These are phyloP conservation scores for Volucella inanis DNA, from an alignment of 2,888 invertebrate species.

Conservation along the genomic window DNA sequence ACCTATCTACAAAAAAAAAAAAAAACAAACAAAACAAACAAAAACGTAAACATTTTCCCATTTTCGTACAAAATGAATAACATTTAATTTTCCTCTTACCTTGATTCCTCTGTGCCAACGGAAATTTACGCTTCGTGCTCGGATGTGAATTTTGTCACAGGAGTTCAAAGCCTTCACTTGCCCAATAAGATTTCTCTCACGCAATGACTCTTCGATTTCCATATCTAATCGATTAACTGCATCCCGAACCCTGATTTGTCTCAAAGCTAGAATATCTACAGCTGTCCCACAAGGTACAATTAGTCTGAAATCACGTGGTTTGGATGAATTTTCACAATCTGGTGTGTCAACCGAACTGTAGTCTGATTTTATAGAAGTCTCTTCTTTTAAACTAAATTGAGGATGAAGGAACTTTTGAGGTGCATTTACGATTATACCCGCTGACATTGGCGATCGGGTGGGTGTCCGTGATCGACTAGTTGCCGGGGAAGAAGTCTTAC, in stretches of 20 bases:
- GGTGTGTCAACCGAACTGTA: conserved; percentile 79
- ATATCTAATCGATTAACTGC: conserved; percentile 86
- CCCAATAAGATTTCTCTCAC: conserved; percentile 86
- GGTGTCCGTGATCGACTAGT: conserved; percentile 82
- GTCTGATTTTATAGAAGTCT: conserved; percentile 74
- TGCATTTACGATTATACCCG: conserved; percentile 80
- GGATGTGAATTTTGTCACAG: conserved; percentile 87
- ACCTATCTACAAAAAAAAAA: conserved; percentile 84
- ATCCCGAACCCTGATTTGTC: conserved; percentile 84
- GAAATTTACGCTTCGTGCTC: conserved; percentile 92
- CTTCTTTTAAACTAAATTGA: conserved; percentile 83
- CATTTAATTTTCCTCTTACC: conserved; percentile 58
- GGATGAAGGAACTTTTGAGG: conserved; percentile 81
- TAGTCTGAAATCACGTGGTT: conserved; percentile 79
- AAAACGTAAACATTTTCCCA: neutral
- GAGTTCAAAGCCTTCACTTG: conserved; percentile 85
- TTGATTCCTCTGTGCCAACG: conserved; percentile 97
- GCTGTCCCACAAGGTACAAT: conserved; percentile 77
- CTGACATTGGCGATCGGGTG: conserved; percentile 83
- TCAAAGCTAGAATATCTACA: conserved; percentile 80
- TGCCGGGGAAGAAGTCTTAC: conserved; percentile 82
- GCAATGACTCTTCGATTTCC: conserved; percentile 86
- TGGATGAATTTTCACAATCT: conserved; percentile 77
- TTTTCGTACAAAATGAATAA: neutral
- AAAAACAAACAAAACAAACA: neutral